These are phyloP conservation scores for Platysternon megacephalum DNA, from an alignment of 2,113 vertebrate genomes.

Conservation along the genomic window DNA sequence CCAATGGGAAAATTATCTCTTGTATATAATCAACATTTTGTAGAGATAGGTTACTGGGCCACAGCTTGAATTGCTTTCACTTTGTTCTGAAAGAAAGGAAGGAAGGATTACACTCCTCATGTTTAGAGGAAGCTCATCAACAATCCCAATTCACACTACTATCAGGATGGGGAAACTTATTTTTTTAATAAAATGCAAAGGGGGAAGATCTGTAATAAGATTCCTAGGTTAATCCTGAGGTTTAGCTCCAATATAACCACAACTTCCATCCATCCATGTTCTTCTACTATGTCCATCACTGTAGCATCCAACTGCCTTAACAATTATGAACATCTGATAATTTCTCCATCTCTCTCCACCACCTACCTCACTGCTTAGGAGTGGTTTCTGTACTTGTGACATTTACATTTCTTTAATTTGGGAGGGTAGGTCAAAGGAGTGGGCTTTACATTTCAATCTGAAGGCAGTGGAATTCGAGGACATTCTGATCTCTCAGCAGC, in stretches of 20 bases:
- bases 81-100: slow-evolving; percentile 14
- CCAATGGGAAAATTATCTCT: background rate
- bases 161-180: slow-evolving; percentile 1
- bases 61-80: slow-evolving; percentile 23
- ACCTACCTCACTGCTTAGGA: background rate
- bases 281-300: background rate
- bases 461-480: background rate
- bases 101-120: background rate
- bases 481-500: background rate
- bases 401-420: background rate
- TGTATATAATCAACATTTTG: background rate
- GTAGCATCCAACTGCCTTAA: background rate
- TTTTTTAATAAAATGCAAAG: background rate
- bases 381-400: background rate
- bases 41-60: background rate
- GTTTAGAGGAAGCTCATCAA: slow-evolving; percentile 6
- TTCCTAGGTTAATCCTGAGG: background rate
- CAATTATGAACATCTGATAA: background rate
- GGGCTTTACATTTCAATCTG: background rate
- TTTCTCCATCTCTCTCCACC: background rate
- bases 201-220: background rate
- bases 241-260: background rate
- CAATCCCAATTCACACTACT: background rate
- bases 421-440: background rate
- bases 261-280: background rate